Base-by-base conservation (phyloP, 1,140 invertebrate genomes). In the Papilio polyxenes region DNA sequence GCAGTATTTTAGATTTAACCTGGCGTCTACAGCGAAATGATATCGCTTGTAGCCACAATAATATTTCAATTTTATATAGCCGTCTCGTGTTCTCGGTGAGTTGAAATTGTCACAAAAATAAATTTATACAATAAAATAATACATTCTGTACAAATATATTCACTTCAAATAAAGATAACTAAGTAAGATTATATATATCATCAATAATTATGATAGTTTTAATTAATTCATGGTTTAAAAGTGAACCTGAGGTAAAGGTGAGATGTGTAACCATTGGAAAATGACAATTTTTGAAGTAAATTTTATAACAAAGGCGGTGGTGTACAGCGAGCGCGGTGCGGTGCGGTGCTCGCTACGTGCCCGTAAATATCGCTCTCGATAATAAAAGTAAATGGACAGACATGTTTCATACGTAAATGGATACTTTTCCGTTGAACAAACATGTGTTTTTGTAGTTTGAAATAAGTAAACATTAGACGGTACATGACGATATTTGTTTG, bases 1-100 rank as follows among this genome's bases (percentile, higher is more conserved):
- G 13, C 65, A 40, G 10, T 72, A 72, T 72, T 72, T 72, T 72
- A 72, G 65, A 72, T 72, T 72, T 37, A 72, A 72, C 65, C 65
- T 72, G 62, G 23, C 62, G 62, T 72, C 65, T 37, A 72, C 65
- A 37, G 3, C 65, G 65, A 11, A 15, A 13, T 72, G 65, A 72
- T 72, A 37, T 72, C 65, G 31, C 65, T 37, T 72, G 11, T 72
- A 37, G 31, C 15, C 23, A 37, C 37, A 72, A 17, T 72, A 37
- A 15, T 37, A 72, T 72, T 72, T 59, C 56, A 59, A 59, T 72
- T 65, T 65, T 13, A 37, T 23, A 31, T 20, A 65, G 20, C 59
- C 10, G 23, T 65, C 9, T 31, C 59, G 23, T 11, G 59, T 65
- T 15, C 2, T 72, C 10, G 23, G 11, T 72, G 37, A 72, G 65